Conservation (phyloP, 1,140 invertebrate genomes). For the Microplitis demolitor region DNA sequence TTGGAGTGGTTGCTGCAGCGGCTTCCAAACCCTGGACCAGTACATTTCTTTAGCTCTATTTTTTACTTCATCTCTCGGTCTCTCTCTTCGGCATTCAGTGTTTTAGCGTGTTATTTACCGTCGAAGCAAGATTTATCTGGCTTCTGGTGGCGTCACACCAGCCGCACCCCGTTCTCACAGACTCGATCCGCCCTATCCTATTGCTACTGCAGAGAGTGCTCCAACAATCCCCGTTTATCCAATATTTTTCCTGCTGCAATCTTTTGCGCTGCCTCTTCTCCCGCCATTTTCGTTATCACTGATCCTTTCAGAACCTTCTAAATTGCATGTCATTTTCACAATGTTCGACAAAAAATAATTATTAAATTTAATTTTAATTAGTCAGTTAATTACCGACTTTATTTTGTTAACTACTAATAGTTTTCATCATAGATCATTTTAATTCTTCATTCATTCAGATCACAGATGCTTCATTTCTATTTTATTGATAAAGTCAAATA, state of each 20-base stretch:
- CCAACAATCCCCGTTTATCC: neutral
- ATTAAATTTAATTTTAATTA: too few species aligned
- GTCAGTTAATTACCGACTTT: too few species aligned
- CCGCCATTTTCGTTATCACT: neutral
- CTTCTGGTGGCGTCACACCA: constrained; percentile 30
- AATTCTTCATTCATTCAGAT: too few species aligned
- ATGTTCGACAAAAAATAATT: neutral
- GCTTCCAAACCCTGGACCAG: neutral
- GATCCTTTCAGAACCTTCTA: neutral
- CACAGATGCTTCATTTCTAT: too few species aligned
- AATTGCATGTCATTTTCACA: neutral
- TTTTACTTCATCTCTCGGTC: constrained; percentile 25
- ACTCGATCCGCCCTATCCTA: constrained; percentile 7
- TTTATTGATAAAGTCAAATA: too few species aligned
- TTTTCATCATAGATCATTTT: too few species aligned
- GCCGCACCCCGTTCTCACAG: constrained; percentile 25
- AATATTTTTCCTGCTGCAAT: constrained; percentile 15
- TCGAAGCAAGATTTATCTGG: constrained; percentile 35
- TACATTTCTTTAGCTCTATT: constrained; percentile 22
- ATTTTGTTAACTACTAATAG: too few species aligned
- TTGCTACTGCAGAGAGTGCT: constrained; percentile 11
- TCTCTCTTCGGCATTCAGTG: constrained; percentile 29
- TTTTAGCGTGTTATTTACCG: constrained; percentile 36
- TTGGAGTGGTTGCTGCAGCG: constrained; percentile 15
- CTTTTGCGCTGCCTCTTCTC: neutral